These are phyloP conservation scores for Lepetodrilus schrolli DNA, from an alignment of 2,888 invertebrate genomes.

Conservation along the genomic window DNA sequence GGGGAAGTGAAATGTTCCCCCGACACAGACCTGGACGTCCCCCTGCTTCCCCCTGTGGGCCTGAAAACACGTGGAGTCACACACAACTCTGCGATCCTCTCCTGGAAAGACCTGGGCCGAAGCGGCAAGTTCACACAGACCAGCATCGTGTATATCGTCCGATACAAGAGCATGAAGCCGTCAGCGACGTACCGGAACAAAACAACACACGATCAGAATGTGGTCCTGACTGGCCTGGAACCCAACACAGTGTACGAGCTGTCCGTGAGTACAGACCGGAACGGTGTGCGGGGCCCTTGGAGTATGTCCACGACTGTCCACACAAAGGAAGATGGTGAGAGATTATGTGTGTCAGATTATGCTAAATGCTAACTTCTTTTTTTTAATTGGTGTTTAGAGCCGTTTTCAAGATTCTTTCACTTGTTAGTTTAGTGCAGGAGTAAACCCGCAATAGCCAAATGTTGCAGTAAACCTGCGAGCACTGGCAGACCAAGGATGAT, in stretches of 20 bases:
- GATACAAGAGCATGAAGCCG: not conserved
- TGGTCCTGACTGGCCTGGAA: conserved; percentile 19
- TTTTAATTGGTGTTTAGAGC: too few species aligned
- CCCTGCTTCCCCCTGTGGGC: not conserved
- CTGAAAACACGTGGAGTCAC: not conserved
- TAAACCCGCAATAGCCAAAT: too few species aligned
- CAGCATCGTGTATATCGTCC: not conserved
- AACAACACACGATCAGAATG: not conserved
- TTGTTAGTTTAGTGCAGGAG: too few species aligned
- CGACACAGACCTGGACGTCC: not conserved
- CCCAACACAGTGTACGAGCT: conserved; percentile 39
- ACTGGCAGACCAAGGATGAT: not conserved
- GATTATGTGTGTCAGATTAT: not conserved
- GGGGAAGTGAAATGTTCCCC: not conserved
- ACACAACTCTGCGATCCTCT: not conserved
- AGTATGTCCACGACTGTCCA: conserved; percentile 30
- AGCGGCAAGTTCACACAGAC: not conserved
- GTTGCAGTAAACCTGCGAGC: not conserved
- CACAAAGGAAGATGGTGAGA: conserved; percentile 36
- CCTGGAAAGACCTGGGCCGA: not conserved
- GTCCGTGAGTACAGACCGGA: conserved; percentile 29
- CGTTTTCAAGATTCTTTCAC: too few species aligned
- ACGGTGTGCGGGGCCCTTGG: conserved; percentile 33
- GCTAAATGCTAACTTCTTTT: not conserved
- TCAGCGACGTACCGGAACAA: not conserved